Base-by-base conservation (phyloP, 2,797 vertebrate species). In the Rhabdophis nuchalis region DNA sequence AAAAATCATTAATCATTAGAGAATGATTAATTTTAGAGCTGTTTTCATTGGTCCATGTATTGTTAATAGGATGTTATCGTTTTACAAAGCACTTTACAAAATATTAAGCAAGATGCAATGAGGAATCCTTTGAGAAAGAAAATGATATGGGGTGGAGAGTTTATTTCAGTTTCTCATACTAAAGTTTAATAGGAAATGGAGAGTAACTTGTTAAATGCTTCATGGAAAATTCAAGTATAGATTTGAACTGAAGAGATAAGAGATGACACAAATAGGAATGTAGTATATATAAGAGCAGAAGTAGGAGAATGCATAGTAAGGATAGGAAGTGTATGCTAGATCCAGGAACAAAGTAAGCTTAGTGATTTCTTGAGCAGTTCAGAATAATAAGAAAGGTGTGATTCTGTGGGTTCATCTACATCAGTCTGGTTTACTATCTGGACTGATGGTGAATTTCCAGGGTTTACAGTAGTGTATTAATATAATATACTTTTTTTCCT, bases 21-120 rank as follows among this genome's bases (percentile, higher is more conserved):
- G 10, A 87, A 91, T 8, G 4, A 57, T 52, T 87, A 92, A 91
- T 93, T 93, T 68, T 58, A 64, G 89, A 92, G 25, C 77, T 91
- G 58, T 41, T 16, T 91, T 91, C 93, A 10, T 18, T 77, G 18
- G 20, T 41, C 32, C 72, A 77, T 41, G 36, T 77, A 41, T 41
- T 41, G 32, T 77, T 77, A 77, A 41, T 23, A 77, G 18, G 18
- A 41, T 23, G 36, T 41, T 41, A 41, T 10, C 8, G 20, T 77
- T 77, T 77, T 77, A 77, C 3, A 36, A 77, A 77, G 18, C 16
- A 36, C 8, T 72, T 72, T 72, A 72, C 32, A 36, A 72, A 72
- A 16, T 72, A 72, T 41, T 72, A 36, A 72, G 16, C 6, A 2
- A 36, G 16, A 56, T 50, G 27, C 16, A 86, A 29, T 86, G 29